phyloP scores from a whole-genome alignment of 2,888 invertebrate genomes.

The Slavum lentiscoides region DNA sequence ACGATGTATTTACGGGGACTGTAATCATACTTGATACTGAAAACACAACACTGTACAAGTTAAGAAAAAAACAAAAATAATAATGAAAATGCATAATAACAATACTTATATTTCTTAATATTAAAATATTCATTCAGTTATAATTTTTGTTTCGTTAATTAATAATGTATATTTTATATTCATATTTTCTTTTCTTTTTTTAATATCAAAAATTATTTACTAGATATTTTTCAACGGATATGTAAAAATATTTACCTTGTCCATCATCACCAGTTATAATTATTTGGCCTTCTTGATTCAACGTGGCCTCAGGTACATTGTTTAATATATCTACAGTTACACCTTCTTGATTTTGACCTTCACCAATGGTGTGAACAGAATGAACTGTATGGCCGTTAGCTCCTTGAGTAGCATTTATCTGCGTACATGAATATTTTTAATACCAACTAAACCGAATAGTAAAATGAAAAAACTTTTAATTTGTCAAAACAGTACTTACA shows the following conservation, averaged over 20 bases:
- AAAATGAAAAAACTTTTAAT: slow-evolving; percentile 3
- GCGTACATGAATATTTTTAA: slow-evolving; percentile 57
- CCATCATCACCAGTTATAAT: slow-evolving; percentile 94
- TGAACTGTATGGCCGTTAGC: slow-evolving; percentile 59
- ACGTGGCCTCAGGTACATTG: slow-evolving; percentile 84
- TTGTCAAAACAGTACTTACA: slow-evolving; percentile 64
- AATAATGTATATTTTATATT: neutral
- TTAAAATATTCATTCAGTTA: too few species aligned
- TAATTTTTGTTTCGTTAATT: neutral
- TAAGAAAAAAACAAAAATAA: slow-evolving; percentile 9
- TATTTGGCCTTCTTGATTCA: slow-evolving; percentile 91
- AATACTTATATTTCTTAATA: too few species aligned
- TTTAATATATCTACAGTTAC: slow-evolving; percentile 86
- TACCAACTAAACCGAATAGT: neutral
- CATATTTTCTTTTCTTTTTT: too few species aligned
- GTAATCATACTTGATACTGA: slow-evolving; percentile 93
- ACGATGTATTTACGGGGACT: slow-evolving; percentile 89
- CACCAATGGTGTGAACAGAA: slow-evolving; percentile 72
- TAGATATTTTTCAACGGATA: too few species aligned
- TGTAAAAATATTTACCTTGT: slow-evolving; percentile 68
- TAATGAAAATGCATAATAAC: too few species aligned
- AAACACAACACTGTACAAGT: slow-evolving; percentile 41
- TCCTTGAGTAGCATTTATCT: slow-evolving; percentile 63
- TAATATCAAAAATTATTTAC: too few species aligned
- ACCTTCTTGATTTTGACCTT: slow-evolving; percentile 64